A percentile compares a stretch with the other conserved stretches of the same genome.
Evolutionary conservation across 2,888 invertebrate genomes (phyloP).

Genomic region (Perdita meconis): DNA sequence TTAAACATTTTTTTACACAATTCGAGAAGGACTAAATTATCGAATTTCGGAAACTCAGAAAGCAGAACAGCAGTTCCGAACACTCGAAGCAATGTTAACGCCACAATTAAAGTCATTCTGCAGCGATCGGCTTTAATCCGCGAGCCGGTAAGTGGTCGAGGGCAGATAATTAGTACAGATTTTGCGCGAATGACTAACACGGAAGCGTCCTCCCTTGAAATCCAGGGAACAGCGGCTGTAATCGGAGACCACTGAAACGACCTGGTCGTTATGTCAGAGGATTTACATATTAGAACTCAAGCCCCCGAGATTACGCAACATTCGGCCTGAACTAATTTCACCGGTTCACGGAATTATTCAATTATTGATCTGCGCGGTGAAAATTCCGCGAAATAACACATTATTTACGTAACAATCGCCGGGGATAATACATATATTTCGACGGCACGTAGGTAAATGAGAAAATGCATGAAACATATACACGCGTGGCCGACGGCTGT

Average conservation of each 20-base stretch:
- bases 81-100: no score
- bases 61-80: no score
- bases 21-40: no score
- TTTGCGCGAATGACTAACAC: conserved; percentile 15
- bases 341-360: conserved; percentile 39
- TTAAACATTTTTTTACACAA: no score
- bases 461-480: conserved; percentile 10
- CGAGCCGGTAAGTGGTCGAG: not conserved
- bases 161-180: conserved; percentile 35
- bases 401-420: conserved; percentile 16
- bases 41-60: no score
- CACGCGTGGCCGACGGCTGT: conserved; percentile 15
- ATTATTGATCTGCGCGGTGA: conserved; percentile 58
- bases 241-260: conserved; percentile 61
- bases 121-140: no score
- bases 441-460: conserved; percentile 6
- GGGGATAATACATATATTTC: no score
- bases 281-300: conserved; percentile 68
- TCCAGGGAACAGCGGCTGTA: conserved; percentile 49
- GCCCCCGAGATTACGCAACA: conserved; percentile 63
- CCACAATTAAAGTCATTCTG: no score
- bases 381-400: conserved; percentile 36
- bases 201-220: conserved; percentile 41
- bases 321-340: conserved; percentile 62
- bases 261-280: conserved; percentile 60